Base-by-base conservation (phyloP, 2,888 invertebrate genomes). In the Campoletis raptor region DNA sequence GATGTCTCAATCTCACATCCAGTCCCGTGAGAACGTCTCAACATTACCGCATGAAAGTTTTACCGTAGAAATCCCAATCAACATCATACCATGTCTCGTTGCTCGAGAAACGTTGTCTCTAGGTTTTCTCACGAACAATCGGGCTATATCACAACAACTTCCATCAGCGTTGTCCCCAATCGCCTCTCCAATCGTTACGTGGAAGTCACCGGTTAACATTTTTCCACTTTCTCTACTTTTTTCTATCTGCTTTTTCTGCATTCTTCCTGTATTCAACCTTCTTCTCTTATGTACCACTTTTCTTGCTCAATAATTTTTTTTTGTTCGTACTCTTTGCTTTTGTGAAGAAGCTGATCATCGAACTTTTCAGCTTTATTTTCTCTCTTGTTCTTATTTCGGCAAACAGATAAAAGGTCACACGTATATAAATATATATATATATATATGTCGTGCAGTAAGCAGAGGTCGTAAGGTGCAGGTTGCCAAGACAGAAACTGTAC, bases 121-220 rank as follows among this genome's bases (percentile, higher is more conserved):
- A 42, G 70, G 2, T 76, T 77, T 73, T 66, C 52, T 40, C 24
- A 40, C n/a, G 52, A 69, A 76, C 82, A 81, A 64, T 24, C 64
- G 3, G 30, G 36, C 36, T 40, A 52, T 69, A 66, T 76, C 67
- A 54, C 66, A 45, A 64, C 79, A 82, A 70, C 79, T 85, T 85
- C 79, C 82, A 85, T 82, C 85, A 82, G 69, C 73, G 52, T 78
- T 85, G 61, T 79, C 74, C 82, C 82, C 82, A 82, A 82, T 74
- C 74, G 54, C 18, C 73, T 48, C 12, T 74, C 40, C 78, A 66
- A 72, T 57, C 81, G 81, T 81, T 85, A 85, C 76, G 54, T 77
- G 69, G 54, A 12, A 76, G 79, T 52, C 64, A 30, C 30, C 64
- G 67, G 85, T 79, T 79, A 85, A 85, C 85, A 80, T 82, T 85